A percentile compares a stretch with the other conserved stretches of the same genome.
These are phyloP conservation scores for Lemur catta DNA, from an alignment of 2,797 vertebrate species.

Conservation along the genomic window DNA sequence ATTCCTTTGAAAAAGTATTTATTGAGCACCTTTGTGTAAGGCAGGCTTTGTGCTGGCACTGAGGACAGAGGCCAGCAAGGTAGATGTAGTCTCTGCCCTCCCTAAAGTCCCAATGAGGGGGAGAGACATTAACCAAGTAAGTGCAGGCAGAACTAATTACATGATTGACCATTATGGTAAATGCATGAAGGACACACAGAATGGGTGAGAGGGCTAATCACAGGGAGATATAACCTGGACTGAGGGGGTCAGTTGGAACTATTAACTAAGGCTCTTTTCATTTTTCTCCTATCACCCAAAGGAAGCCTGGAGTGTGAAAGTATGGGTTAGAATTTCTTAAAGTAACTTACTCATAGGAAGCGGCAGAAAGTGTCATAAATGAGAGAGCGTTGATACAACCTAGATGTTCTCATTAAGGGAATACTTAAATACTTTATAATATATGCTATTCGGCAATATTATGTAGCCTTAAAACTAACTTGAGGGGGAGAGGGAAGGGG, in stretches of 20 bases:
- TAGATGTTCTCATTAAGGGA: background rate
- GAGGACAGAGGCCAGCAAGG: background rate
- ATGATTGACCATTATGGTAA: background rate
- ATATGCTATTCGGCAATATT: background rate
- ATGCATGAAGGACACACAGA: background rate
- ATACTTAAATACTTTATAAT: background rate
- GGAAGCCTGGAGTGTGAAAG: background rate
- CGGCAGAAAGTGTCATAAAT: background rate
- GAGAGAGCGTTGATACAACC: background rate
- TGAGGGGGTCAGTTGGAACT: background rate
- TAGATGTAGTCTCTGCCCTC: background rate
- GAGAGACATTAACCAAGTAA: background rate
- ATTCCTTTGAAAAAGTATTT: background rate
- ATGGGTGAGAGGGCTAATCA: background rate
- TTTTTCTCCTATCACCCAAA: background rate
- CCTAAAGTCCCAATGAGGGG: background rate
- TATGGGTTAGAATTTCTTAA: background rate
- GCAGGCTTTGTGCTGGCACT: background rate
- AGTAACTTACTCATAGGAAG: background rate
- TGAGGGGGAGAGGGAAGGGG: background rate
- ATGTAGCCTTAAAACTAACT: background rate
- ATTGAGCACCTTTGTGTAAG: background rate
- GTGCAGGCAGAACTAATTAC: background rate
- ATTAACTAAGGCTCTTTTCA: background rate
- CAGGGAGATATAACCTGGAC: background rate